Evolutionary conservation across 2,797 vertebrate species (phyloP), one percentile per base, ranked within the genome.

Genomic region (Euthynnus affinis): DNA sequence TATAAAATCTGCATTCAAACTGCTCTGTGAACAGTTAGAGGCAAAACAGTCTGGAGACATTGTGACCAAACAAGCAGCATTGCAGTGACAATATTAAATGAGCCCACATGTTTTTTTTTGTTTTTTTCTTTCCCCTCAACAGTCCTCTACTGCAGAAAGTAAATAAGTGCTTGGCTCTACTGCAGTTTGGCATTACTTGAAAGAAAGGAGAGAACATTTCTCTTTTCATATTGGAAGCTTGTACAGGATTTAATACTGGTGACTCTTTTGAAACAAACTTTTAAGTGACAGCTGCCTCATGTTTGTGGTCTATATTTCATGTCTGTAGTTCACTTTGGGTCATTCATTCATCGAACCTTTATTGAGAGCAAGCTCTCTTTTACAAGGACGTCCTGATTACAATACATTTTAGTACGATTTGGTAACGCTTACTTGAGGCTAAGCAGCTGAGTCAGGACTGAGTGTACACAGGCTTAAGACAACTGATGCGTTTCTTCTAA

Each of bases 401-500:
- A 1, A 37, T 10, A 37, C 37, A 37, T 37, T 37, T 37, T 37
- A 10, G 37, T 37, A 37, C 37, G 12, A 37, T 37, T n/a, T 52
- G 27, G 59, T 51, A 22, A 76, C 0, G 6, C 37, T 13, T 48
- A 29, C 29, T 46, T 71, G 37, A 68, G 27, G 25, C 9, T 9
- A 59, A 27, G 5, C 4, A 48, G 25, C 8, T 17, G 17, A 46
- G 51, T 58, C 18, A 29, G 29, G 14, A 23, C 13, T 7, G 22
- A 75, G 58, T 23, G 48, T 40, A 70, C 46, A 53, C 5, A 49
- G 51, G 15, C 59, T 70, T 10, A 57, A 60, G 3, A 66, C 37
- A 32, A 81, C 56, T 2, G 56, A 27, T 65, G 37, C 10, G n/a
- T 56, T 29, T 17, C 76, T 18, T 67, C 57, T 60, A 51, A 79